Base-by-base conservation (phyloP, 2,113 vertebrate genomes). In the Gymnarchus niloticus region DNA sequence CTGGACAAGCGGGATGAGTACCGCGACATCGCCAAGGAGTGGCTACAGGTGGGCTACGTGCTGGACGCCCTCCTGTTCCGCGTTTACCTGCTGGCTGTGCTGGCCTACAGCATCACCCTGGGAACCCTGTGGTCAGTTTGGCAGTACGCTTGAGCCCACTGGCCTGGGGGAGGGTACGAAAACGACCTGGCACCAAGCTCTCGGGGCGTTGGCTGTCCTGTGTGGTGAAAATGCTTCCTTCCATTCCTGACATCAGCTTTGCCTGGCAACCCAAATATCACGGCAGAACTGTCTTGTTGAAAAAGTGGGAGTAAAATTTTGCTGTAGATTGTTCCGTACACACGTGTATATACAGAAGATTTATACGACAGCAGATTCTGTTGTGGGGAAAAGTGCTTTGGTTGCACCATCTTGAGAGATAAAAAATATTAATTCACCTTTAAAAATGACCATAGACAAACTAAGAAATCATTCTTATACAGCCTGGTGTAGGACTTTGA, bases 11-110 rank as follows among this genome's bases (percentile, higher is more conserved):
- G 94, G 0, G 97, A 99, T 28, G 93, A 95, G 81, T 94, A 94
- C 84, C 93, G 95, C 0, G 96, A 97, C 0, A 90, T 96, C 0
- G 97, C 97, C 51, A 95, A 93, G 9, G 98, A 99, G 86, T 99
- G 98, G 98, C 94, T 99, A 82, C 96, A 95, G 25, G 97, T 99
- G 54, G 98, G 97, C 87, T 97, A 97, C 0, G 96, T 98, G 80
- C 88, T 98, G 87, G 98, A 99, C 0, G 93, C 95, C 69, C 94
- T 99, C 88, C 96, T 99, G 2, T 99, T 99, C 93, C 94, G 97
- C 0, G 89, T 95, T 0, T 98, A 99, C 90, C n/a, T 99, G 87
- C 91, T 93, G 56, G 96, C 96, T 0, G 90, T 99, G 88, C 91
- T 98, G 90, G 94, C 96, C 54, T 99, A 99, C 87, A 94, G 92